phyloP scores from a whole-genome alignment of 2,797 vertebrate species.

The Muscicapa comitata region DNA sequence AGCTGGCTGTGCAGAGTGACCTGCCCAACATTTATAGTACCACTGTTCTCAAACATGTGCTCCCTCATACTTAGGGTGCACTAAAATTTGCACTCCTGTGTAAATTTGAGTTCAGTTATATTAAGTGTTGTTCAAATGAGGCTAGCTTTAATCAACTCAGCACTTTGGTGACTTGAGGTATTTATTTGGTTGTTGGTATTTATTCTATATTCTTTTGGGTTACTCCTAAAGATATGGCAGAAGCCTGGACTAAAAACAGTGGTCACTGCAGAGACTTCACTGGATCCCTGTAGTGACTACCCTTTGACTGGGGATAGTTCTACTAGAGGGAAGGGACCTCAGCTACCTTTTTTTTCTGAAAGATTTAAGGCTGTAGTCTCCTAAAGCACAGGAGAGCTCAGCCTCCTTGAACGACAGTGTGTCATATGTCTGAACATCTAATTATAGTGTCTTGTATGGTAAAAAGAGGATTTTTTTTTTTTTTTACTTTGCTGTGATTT shows the following conservation, averaged over 20 bases:
- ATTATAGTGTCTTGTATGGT: neutral
- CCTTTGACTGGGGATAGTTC: neutral
- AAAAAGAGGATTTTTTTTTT: neutral
- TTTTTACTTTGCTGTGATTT: neutral
- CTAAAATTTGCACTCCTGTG: neutral
- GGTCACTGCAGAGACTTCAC: neutral
- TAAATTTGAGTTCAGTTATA: neutral
- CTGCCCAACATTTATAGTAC: neutral
- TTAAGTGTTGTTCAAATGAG: neutral
- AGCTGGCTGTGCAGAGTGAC: neutral
- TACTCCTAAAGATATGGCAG: neutral
- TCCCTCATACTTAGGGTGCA: neutral
- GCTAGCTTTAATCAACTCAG: neutral
- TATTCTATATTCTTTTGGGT: neutral
- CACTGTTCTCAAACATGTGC: rapidly evolving
- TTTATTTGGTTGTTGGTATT: neutral
- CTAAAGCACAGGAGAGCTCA: neutral
- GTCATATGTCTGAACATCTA: neutral
- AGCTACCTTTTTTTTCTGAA: neutral
- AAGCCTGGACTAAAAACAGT: neutral
- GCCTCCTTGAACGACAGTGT: neutral
- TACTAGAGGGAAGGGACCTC: neutral
- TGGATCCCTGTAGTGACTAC: neutral
- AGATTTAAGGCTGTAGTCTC: neutral
- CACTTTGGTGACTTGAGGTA: neutral